phyloP scores from a whole-genome alignment of 2,797 vertebrate genomes.

The Cirrhinus molitorella region DNA sequence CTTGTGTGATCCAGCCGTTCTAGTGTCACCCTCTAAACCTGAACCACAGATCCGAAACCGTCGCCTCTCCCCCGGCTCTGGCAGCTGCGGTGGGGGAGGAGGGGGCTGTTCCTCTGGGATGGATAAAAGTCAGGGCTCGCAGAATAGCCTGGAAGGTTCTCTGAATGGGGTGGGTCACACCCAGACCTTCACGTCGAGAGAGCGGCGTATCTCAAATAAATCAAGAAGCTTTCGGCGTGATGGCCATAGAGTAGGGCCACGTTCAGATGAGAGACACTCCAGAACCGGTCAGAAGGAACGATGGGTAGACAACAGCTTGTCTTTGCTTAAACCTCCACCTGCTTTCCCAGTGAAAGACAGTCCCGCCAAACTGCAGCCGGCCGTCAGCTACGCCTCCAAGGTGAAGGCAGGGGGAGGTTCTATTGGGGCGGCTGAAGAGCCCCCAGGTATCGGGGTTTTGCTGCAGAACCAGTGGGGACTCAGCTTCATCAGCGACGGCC shows the following conservation, averaged over 20 bases:
- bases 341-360: conserved; percentile 88
- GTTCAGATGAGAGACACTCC: conserved; percentile 64
- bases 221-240: conserved; percentile 76
- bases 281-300: conserved; percentile 69
- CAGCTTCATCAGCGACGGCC: conserved; percentile 84
- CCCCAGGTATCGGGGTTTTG: conserved; percentile 82
- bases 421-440: conserved; percentile 74
- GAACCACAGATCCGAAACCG: conserved; percentile 86
- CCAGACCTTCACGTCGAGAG: conserved; percentile 67
- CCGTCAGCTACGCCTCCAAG: conserved; percentile 89
- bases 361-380: conserved; percentile 85
- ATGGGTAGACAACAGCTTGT: conserved; percentile 83
- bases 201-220: conserved; percentile 75
- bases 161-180: conserved; percentile 63
- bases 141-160: conserved; percentile 60
- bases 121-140: conserved; percentile 69
- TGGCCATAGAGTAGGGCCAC: conserved; percentile 63
- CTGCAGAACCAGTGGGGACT: conserved; percentile 90
- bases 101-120: conserved; percentile 75
- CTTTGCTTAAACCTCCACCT: conserved; percentile 84
- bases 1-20: conserved; percentile 82
- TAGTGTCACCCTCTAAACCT: conserved; percentile 81
- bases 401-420: conserved; percentile 81
- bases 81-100: conserved; percentile 80
- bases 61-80: conserved; percentile 81